Evolutionary conservation across 2,797 vertebrate genomes (phyloP), one percentile per base, ranked within the genome.

Genomic region (Takifugu rubripes): DNA sequence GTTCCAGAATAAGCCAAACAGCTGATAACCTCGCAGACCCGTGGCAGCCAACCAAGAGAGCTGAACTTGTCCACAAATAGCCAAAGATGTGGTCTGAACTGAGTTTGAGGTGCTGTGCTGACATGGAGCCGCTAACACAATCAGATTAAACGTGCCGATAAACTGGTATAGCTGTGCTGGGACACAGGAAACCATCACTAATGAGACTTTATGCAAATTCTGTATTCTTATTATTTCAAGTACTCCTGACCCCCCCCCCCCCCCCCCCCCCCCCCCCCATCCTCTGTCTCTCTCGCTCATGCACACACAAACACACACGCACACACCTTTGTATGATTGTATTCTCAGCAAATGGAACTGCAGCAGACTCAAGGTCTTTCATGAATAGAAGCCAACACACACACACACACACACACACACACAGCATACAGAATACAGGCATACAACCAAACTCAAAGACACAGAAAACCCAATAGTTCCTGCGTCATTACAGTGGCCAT

Each of bases 401-500:
- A 36, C 17, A n/a, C 12, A 59, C 54, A 46, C 8, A 71, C 59
- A 54, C 50, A 54, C 47, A 57, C n/a, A 52, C 10, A 59, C 16
- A 52, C 9, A 33, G 29, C 49, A 55, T 52, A 53, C 43, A 62
- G 47, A 46, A 44, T 52, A 71, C 54, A 55, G 12, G 29, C 68
- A 73, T 58, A 42, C 60, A 61, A 73, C 64, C 79, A 70, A 61
- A 73, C 81, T 73, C 78, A 71, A 56, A 85, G 29, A 78, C 70
- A 53, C 73, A 79, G 68, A 87, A 21, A 79, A 75, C 82, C 75
- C 78, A 76, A 74, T 84, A 78, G 81, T 71, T 85, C 75, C 78
- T 87, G 82, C 85, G 83, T 87, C 88, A 89, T 80, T 78, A 74
- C 81, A 83, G 76, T 81, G 78, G 81, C 86, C 86, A 89, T 89